Evolutionary conservation across 1,140 invertebrate species (phyloP), one percentile per base, ranked within the genome.

Genomic region (Heliconius congener): DNA sequence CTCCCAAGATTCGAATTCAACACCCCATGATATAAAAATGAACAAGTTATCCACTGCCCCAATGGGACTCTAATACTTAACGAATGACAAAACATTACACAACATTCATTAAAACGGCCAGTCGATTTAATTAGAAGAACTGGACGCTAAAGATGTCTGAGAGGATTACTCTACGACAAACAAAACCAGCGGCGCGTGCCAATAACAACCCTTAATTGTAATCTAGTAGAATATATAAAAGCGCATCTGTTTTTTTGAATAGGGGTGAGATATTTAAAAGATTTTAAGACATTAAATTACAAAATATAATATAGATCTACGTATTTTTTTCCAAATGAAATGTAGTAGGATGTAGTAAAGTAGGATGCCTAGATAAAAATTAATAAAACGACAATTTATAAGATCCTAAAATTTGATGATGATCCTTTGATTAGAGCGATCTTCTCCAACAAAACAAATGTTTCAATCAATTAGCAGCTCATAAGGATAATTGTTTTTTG

Each of bases 111-210:
- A 66, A 66, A 66, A 66, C 60, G 60, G 60, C 30, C 60, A 66
- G 27, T 66, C 60, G 60, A 66, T 66, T 66, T 66, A 66, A 66
- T 66, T 66, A 66, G 60, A 66, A 66, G 60, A 66, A 66, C 60
- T 66, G 60, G 60, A 66, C 60, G 60, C 60, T 66, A 66, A 66
- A 66, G 60, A 66, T 18, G 27, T 66, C 60, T 66, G 27, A 66
- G 60, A 23, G 60, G 60, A 11, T 66, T 66, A 66, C 11, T 66
- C 11, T 30, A 30, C 4, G 27, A 66, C 60, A 66, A 66, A 66
- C 60, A 66, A 66, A 52, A 66, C 0, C 55, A 57, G 60, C 60
- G 60, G 60, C 60, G 23, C 27, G 60, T 66, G 60, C 27, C 60
- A 16, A 66, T 66, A 66, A 66, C 60, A 66, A 66, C 60, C 60